A percentile compares a stretch with the other conserved stretches of the same genome.
These are phyloP conservation scores for Idaea biselata DNA, from an alignment of 2,888 invertebrate species.

Conservation along the genomic window DNA sequence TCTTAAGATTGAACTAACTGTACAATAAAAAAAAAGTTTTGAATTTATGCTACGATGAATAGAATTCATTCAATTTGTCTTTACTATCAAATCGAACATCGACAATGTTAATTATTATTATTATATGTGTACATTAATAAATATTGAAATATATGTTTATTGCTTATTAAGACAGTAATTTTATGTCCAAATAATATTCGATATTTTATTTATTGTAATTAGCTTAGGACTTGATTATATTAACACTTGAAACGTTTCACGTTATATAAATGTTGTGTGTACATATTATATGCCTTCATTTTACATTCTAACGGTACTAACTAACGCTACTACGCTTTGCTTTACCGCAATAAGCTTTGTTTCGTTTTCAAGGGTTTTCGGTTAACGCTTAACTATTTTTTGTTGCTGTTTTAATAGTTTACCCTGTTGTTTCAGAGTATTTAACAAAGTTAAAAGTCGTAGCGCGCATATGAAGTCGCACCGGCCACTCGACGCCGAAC, in stretches of 20 bases:
- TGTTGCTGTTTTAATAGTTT: slow-evolving; percentile 70
- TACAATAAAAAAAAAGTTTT: slow-evolving; percentile 22
- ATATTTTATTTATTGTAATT: slow-evolving; percentile 58
- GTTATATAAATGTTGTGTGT: slow-evolving; percentile 60
- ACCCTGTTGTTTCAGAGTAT: slow-evolving; percentile 89
- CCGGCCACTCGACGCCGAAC: slow-evolving; percentile 92
- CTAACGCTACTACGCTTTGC: slow-evolving; percentile 63
- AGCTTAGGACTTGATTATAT: slow-evolving; percentile 43
- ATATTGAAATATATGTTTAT: slow-evolving; percentile 50
- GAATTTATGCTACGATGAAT: slow-evolving; percentile 36
- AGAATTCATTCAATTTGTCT: slow-evolving; percentile 27
- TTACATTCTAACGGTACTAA: slow-evolving; percentile 37
- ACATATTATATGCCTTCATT: slow-evolving; percentile 42
- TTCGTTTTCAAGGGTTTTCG: slow-evolving; percentile 37
- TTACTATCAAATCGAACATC: slow-evolving; percentile 32
- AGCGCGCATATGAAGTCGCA: slow-evolving; percentile 99
- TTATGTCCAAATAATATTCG: slow-evolving; percentile 54
- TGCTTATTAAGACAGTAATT: slow-evolving; percentile 52
- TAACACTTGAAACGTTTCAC: slow-evolving; percentile 50
- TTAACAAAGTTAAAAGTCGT: slow-evolving; percentile 98
- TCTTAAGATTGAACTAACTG: neutral
- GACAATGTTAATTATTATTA: slow-evolving; percentile 47
- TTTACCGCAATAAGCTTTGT: slow-evolving; percentile 49
- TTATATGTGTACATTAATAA: slow-evolving; percentile 33
- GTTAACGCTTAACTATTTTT: slow-evolving; percentile 48